Conservation (phyloP, 2,797 vertebrate species). For the Acrocephalus scirpaceus region DNA sequence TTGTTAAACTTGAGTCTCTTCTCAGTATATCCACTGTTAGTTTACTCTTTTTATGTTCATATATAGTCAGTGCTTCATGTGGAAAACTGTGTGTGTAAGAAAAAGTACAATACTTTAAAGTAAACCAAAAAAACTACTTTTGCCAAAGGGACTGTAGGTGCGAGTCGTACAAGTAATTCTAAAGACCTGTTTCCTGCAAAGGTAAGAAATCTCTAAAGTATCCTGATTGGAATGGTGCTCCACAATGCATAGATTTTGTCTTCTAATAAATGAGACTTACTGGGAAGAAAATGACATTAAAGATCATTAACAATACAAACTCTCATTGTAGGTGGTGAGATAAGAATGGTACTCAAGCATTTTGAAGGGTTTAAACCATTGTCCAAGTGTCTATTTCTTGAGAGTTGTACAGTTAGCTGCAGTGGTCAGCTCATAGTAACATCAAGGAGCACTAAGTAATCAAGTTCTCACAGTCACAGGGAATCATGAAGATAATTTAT, state of each 20-base stretch:
- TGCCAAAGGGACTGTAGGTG: background rate
- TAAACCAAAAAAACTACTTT: background rate
- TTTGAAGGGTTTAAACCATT: background rate
- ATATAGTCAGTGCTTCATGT: background rate
- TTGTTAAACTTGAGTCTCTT: background rate
- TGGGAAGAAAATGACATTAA: background rate
- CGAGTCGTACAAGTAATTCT: background rate
- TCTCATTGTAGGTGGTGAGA: background rate
- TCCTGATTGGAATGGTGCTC: background rate
- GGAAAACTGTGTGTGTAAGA: background rate
- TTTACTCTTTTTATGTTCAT: background rate
- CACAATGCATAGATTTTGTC: background rate
- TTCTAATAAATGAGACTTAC: background rate
- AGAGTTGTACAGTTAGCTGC: background rate
- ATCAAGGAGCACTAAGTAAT: background rate
- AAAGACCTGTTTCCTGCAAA: background rate
- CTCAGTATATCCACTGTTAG: background rate
- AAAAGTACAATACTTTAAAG: background rate
- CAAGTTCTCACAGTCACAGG: background rate
- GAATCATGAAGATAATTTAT: background rate
- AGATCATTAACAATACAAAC: background rate
- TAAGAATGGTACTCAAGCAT: background rate
- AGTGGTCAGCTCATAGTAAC: background rate
- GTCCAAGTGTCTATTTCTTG: background rate
- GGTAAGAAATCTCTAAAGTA: background rate